Evolutionary conservation across 2,888 invertebrate species (phyloP).

Genomic region (Netelia inedita): DNA sequence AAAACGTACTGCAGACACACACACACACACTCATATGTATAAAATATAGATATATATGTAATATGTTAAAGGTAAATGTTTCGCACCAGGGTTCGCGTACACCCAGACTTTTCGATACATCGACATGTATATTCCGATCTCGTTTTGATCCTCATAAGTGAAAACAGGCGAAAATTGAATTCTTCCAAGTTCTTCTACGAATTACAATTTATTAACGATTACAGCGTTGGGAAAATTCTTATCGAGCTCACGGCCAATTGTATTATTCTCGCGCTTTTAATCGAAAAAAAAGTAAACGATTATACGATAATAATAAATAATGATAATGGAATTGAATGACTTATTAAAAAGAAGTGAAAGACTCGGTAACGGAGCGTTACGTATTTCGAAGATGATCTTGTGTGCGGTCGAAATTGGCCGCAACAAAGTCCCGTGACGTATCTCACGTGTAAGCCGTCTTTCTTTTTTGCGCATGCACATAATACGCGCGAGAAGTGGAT

Average conservation of each 20-base stretch:
- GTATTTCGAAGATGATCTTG: not conserved
- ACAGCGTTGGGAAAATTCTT: too few species aligned
- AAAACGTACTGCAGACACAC: slow-evolving; percentile 39
- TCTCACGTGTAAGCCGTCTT: not conserved
- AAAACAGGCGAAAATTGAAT: not conserved
- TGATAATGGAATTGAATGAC: too few species aligned
- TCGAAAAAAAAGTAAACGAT: too few species aligned
- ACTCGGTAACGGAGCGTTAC: not conserved
- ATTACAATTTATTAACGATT: too few species aligned
- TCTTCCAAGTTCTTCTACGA: not conserved
- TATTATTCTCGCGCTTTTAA: too few species aligned
- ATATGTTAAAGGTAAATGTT: slow-evolving; percentile 41
- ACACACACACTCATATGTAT: slow-evolving; percentile 10
- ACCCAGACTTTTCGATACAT: slow-evolving; percentile 40
- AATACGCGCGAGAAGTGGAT: slow-evolving; percentile 63
- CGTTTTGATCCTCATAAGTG: not conserved
- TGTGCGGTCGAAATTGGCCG: not conserved
- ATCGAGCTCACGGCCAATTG: too few species aligned
- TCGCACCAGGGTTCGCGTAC: slow-evolving; percentile 26
- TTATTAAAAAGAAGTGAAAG: too few species aligned
- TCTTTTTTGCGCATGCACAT: slow-evolving; percentile 22
- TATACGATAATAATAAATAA: too few species aligned
- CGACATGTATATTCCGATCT: not conserved
- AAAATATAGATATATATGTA: not conserved
- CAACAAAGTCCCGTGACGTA: slow-evolving; percentile 9